A percentile compares a stretch with the other conserved stretches of the same genome.
phyloP scores from a whole-genome alignment of 1,140 invertebrate genomes.

The Nebria ingens region DNA sequence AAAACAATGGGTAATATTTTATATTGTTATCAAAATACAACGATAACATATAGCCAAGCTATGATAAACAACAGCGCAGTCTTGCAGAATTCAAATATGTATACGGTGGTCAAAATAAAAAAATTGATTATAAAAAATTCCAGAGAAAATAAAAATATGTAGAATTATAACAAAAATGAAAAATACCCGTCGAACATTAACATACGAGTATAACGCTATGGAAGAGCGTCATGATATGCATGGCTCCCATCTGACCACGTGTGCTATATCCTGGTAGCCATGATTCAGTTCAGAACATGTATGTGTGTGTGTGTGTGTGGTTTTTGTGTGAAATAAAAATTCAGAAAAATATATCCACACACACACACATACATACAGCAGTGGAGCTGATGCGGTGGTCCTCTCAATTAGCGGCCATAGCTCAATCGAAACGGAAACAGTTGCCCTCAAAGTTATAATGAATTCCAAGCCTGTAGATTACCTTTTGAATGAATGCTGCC shows the following conservation, averaged over 20 bases:
- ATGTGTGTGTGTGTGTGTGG: not conserved
- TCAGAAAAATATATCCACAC: not conserved
- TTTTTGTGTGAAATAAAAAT: constrained; percentile 6
- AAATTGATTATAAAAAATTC: no score
- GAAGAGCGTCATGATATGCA: no score
- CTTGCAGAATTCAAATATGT: not conserved
- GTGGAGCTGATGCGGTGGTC: not conserved
- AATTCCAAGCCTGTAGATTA: constrained; percentile 9
- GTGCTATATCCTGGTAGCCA: not conserved
- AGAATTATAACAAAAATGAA: not conserved
- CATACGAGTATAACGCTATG: not conserved
- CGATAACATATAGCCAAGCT: no score
- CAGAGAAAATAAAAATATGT: not conserved
- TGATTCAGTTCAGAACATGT: no score
- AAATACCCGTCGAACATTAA: not conserved
- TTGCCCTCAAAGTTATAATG: constrained; percentile 8
- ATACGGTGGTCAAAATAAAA: no score
- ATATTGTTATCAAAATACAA: not conserved
- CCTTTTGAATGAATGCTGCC: constrained; percentile 11
- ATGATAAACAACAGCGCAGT: not conserved
- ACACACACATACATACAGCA: not conserved
- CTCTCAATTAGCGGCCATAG: constrained; percentile 7
- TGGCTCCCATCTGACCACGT: no score
- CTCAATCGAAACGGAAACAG: not conserved
- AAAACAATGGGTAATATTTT: not conserved